These are phyloP conservation scores for Musca vetustissima DNA, from an alignment of 1,140 invertebrate genomes.

Conservation along the genomic window DNA sequence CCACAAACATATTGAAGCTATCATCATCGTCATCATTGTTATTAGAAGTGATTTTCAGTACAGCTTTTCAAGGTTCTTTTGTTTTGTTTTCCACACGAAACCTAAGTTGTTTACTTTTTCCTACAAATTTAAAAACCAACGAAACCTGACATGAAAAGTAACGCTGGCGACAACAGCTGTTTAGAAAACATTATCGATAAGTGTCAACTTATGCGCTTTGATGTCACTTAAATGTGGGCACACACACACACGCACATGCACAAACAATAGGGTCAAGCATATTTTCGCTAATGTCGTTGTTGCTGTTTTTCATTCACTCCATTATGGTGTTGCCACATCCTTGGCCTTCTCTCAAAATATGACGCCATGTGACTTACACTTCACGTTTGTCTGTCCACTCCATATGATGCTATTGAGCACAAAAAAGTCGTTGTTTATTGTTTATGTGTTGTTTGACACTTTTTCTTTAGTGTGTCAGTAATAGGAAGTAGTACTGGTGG, in stretches of 20 bases:
- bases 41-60: not conserved
- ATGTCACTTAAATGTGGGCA: slow-evolving; percentile 20
- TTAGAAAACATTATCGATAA: slow-evolving; percentile 17
- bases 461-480: not conserved
- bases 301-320: not conserved
- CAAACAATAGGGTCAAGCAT: not conserved
- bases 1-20: slow-evolving; percentile 9
- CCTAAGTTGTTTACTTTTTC: not conserved
- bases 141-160: not conserved
- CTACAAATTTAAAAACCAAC: no score
- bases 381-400: not conserved
- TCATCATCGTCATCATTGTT: slow-evolving; percentile 6
- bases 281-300: not conserved
- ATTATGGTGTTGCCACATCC: not conserved
- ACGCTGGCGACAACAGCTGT: slow-evolving; percentile 9
- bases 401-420: not conserved
- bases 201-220: slow-evolving; percentile 22
- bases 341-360: no score
- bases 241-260: no score
- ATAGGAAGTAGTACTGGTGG: no score
- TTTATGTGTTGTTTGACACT: slow-evolving; percentile 16
- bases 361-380: no score
- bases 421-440: not conserved
- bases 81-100: no score
- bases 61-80: not conserved